These are phyloP conservation scores for Anser brachyrhynchus DNA, from an alignment of 2,113 vertebrate species.

Conservation along the genomic window DNA sequence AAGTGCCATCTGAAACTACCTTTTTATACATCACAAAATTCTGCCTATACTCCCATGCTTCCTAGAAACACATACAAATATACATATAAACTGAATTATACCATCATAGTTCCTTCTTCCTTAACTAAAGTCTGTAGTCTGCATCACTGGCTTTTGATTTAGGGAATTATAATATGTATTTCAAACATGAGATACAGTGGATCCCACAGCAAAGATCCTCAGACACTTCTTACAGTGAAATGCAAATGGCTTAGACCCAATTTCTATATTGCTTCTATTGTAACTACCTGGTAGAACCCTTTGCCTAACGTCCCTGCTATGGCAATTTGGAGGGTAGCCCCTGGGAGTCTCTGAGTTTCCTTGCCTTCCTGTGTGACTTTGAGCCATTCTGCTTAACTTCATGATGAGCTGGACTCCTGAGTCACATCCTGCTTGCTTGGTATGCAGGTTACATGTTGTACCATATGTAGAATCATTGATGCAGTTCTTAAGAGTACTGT, in stretches of 20 bases:
- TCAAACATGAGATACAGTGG: rapidly evolving
- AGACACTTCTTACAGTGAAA: neutral
- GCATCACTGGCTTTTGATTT: neutral
- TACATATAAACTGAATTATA: neutral
- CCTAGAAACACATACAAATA: neutral
- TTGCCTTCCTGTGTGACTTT: neutral
- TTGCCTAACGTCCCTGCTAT: neutral
- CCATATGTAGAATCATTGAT: conserved; percentile 29
- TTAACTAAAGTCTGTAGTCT: neutral
- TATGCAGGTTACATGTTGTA: conserved; percentile 20
- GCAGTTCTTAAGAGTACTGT: conserved; percentile 51
- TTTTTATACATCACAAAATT: neutral
- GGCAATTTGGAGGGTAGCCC: neutral
- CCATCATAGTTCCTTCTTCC: neutral
- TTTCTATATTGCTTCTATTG: neutral
- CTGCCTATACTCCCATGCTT: neutral
- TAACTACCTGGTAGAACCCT: neutral
- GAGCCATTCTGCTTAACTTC: neutral
- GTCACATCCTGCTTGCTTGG: neutral
- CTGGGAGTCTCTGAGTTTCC: neutral
- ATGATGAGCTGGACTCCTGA: conserved; percentile 11
- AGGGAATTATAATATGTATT: neutral
- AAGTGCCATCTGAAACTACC: neutral
- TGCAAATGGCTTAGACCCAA: neutral
- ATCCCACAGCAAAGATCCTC: neutral